Evolutionary conservation across 2,113 vertebrate genomes (phyloP).

Genomic region (Cyprinodon brontotheroides): DNA sequence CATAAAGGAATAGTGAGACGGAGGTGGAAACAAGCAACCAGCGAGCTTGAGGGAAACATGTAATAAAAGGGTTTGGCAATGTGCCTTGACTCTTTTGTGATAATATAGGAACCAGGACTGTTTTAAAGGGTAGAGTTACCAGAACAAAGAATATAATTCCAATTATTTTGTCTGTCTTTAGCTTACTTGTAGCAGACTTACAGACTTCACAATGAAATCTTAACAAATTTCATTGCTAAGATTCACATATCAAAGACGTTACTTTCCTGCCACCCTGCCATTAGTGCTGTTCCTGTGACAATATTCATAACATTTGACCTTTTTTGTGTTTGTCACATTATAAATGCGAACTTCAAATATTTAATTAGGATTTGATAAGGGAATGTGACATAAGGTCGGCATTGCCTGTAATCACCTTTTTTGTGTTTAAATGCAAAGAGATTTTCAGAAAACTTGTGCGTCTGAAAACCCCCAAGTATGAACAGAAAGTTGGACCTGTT

Average conservation of each 20-base stretch:
- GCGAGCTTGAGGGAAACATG: conserved; percentile 33
- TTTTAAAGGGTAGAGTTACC: neutral
- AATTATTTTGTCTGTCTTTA: neutral
- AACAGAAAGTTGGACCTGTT: no score
- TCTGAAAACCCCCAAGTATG: no score
- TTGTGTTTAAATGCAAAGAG: no score
- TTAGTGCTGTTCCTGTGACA: neutral
- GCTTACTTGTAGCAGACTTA: neutral
- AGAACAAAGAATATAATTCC: conserved; percentile 10
- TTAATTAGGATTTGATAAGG: no score
- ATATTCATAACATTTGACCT: neutral
- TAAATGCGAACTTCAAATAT: no score
- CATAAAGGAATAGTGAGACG: conserved; percentile 28
- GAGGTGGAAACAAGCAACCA: conserved; percentile 49
- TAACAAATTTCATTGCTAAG: neutral
- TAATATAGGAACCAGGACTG: conserved; percentile 11
- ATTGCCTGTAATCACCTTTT: no score
- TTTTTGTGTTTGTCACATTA: neutral
- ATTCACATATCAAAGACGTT: neutral
- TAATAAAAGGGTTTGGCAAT: conserved; percentile 41
- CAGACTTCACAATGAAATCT: no score
- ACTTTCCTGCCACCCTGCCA: neutral
- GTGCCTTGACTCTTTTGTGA: conserved; percentile 19
- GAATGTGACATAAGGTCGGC: no score
- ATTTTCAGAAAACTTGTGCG: no score